Evolutionary conservation across 2,888 invertebrate species (phyloP).

Genomic region (Drosophila vallismaia): DNA sequence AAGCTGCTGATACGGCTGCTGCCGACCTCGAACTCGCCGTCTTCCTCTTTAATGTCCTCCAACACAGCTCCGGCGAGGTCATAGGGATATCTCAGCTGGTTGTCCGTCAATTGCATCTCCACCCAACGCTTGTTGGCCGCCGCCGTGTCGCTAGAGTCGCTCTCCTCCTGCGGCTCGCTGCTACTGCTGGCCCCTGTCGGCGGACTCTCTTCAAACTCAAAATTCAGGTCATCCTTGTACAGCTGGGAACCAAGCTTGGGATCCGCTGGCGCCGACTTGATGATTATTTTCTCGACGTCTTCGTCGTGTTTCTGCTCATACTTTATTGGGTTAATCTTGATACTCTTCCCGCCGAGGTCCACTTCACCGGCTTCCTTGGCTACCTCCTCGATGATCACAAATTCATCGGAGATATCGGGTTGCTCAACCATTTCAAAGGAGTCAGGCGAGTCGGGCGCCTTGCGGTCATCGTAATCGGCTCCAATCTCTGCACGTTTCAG

Average conservation of each 20-base stretch:
- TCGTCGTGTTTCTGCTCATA: conserved; percentile 87
- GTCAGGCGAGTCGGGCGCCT: conserved; percentile 90
- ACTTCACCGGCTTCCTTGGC: conserved; percentile 93
- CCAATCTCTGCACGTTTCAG: conserved; percentile 84
- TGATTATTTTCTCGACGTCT: conserved; percentile 89
- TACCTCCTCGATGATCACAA: conserved; percentile 94
- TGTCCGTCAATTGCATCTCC: conserved; percentile 91
- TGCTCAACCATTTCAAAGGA: conserved; percentile 95
- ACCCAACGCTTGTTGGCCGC: conserved; percentile 94
- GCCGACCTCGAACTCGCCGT: conserved; percentile 94
- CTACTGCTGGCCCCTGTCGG: conserved; percentile 83
- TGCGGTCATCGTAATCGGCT: conserved; percentile 85
- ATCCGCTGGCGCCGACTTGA: conserved; percentile 88
- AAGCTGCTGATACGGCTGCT: conserved; percentile 89
- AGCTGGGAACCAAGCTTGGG: conserved; percentile 86
- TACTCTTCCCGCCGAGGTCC: conserved; percentile 92
- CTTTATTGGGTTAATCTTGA: conserved; percentile 86
- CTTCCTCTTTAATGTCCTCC: conserved; percentile 97
- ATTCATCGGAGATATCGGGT: conserved; percentile 93
- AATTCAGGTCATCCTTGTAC: conserved; percentile 86
- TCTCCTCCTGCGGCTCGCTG: conserved; percentile 83
- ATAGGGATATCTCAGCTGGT: conserved; percentile 88
- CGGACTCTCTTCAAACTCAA: conserved; percentile 89
- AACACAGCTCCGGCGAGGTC: conserved; percentile 93
- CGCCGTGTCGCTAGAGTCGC: conserved; percentile 87